Base-by-base conservation (phyloP, 2,113 vertebrate species). In the Notarius quadriscutis region DNA sequence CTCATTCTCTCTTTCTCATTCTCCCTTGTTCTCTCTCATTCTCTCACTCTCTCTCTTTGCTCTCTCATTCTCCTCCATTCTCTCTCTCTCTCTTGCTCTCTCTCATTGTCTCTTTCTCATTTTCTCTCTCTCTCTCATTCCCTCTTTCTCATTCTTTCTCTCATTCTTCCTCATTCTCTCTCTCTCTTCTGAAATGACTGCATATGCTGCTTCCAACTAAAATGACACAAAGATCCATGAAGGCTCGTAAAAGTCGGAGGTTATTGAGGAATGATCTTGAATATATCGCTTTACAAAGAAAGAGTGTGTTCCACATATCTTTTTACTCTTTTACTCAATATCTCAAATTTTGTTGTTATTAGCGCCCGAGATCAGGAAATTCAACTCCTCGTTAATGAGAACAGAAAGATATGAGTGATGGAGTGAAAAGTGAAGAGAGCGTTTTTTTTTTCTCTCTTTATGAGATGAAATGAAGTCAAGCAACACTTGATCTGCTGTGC, bases 291-390 rank as follows among this genome's bases (percentile, higher is more conserved):
- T 22, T 1, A n/a, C 57, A 85, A 62, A 62, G 30, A 34, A 77
- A 20, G 34, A 7, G 5, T 14, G 55, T 50, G 57, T 57, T 57
- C 71, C 84, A n/a, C n/a, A 5, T 62, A 55, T 51, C 7, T 25
- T 71, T 58, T 77, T 79, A 84, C 83, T 84, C 60, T 4, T 41
- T 41, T 41, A 41, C 41, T 41, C 41, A 80, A 84, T 71, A 86
- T 57, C 58, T 62, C 77, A 62, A 81, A 75, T 78, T 87, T 84
- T 89, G 84, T 86, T 84, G 79, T 71, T 80, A 77, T 87, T 84
- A 84, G 58, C 48, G 62, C 7, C 58, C 22, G 12, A 18, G 50
- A 75, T 67, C 51, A 17, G 69, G 27, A 34, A 58, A 63, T 72
- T 30, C 41, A 41, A 41, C 4, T 4, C 27, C 67, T 87, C 50